phyloP scores from a whole-genome alignment of 37 sponge, comb jelly and placozoan species.

The Ephydatia muelleri region DNA sequence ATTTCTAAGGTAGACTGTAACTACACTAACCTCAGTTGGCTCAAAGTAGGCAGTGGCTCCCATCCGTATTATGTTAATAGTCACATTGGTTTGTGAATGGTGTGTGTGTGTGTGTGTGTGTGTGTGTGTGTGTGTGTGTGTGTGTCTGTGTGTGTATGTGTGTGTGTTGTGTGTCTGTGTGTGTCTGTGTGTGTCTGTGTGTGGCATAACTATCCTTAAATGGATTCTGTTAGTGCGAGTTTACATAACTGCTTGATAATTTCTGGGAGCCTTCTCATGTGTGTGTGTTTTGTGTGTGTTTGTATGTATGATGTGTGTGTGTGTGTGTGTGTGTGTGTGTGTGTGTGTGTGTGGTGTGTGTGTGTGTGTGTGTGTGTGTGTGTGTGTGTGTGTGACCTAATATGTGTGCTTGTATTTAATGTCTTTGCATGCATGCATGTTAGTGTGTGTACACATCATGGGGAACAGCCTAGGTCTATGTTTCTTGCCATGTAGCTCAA shows the following conservation, averaged over 20 bases:
- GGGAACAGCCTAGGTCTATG: background rate
- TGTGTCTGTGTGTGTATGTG: background rate
- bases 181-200: conserved; percentile 7
- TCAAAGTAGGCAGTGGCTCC: background rate
- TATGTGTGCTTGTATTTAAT: background rate
- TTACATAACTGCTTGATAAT: too few relatives aligned
- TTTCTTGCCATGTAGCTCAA: too few relatives aligned
- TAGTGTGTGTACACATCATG: background rate
- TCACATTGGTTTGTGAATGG: too few relatives aligned
- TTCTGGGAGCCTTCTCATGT: too few relatives aligned
- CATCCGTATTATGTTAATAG: too few relatives aligned
- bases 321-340: background rate
- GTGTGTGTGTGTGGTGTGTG: conserved; percentile 14
- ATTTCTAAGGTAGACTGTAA: background rate
- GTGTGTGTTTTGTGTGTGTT: background rate
- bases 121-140: too few relatives aligned
- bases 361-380: conserved; percentile 14
- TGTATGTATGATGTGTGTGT: too few relatives aligned
- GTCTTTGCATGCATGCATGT: background rate
- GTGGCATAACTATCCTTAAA: too few relatives aligned
- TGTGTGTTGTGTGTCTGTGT: conserved; percentile 6
- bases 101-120: background rate
- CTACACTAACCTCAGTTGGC: background rate
- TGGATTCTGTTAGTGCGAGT: too few relatives aligned
- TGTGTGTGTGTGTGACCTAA: background rate